Conservation (phyloP, 1,140 invertebrate genomes). For the Drosophila albomicans region DNA sequence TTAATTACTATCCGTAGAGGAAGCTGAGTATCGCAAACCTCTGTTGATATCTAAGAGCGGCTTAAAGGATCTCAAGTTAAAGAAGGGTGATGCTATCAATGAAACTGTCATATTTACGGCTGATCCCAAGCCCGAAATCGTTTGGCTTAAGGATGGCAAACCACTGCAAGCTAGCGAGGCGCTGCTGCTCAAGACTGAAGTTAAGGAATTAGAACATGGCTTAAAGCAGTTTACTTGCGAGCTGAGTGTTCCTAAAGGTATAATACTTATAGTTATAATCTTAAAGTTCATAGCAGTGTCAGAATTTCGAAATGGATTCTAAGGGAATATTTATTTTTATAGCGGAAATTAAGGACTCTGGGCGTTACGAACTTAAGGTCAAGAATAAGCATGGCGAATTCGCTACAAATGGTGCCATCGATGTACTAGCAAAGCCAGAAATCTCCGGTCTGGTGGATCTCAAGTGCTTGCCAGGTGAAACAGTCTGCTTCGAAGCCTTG, state of each 20-base stretch:
- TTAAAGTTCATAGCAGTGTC: too few species aligned
- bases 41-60: constrained; percentile 88
- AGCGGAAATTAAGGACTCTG: constrained; percentile 91
- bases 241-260: constrained; percentile 88
- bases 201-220: constrained; percentile 89
- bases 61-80: constrained; percentile 86
- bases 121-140: constrained; percentile 89
- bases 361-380: constrained; percentile 91
- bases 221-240: constrained; percentile 91
- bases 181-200: constrained; percentile 86
- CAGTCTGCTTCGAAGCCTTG: constrained; percentile 89
- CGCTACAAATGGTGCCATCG: constrained; percentile 89
- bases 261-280: not conserved
- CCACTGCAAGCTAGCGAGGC: constrained; percentile 84
- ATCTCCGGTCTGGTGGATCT: constrained; percentile 90
- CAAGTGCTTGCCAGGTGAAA: constrained; percentile 90
- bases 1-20: constrained; percentile 85
- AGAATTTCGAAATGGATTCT: too few species aligned
- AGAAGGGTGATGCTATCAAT: constrained; percentile 90
- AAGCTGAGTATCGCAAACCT: constrained; percentile 91
- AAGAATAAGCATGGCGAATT: constrained; percentile 92
- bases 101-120: constrained; percentile 92
- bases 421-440: constrained; percentile 91
- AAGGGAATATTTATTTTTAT: constrained; percentile 9
- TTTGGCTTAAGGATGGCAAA: constrained; percentile 86